A percentile compares a stretch with the other conserved stretches of the same genome.
These are phyloP conservation scores for Mustelus asterias DNA, from an alignment of 2,113 vertebrate species.

Conservation along the genomic window DNA sequence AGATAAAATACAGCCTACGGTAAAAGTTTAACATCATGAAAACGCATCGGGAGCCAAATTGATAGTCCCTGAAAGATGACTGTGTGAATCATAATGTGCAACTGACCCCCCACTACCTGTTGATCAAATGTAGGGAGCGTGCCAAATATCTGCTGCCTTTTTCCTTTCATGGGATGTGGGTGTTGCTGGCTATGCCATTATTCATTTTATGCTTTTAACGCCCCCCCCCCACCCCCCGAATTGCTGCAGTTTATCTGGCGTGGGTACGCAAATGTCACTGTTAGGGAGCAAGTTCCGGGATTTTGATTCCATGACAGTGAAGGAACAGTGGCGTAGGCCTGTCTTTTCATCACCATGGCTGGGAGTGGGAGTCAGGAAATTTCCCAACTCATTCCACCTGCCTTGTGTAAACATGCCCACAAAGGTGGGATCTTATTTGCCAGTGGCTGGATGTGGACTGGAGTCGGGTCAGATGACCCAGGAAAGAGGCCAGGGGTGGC, in stretches of 20 bases:
- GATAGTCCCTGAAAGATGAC: background rate
- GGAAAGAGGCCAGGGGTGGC: no score
- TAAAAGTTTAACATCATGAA: background rate
- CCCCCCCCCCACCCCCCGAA: background rate
- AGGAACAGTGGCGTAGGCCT: background rate
- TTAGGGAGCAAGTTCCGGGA: background rate
- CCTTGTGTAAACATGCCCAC: no score
- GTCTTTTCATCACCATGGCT: no score
- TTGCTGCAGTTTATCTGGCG: background rate
- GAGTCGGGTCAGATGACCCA: no score
- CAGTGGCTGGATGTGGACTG: no score
- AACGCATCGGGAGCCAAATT: background rate
- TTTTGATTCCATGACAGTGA: background rate
- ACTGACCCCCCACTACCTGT: background rate
- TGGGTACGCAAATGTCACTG: background rate
- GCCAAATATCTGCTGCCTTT: background rate
- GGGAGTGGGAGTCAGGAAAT: no score
- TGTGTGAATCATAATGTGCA: background rate
- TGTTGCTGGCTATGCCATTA: background rate
- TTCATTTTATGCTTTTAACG: background rate
- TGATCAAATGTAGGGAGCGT: background rate
- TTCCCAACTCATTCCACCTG: no score
- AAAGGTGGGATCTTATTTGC: no score
- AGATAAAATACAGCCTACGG: background rate
- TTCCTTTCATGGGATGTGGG: background rate